Conservation (phyloP, 1,140 invertebrate genomes). For the Ostrea denselamellosa region DNA sequence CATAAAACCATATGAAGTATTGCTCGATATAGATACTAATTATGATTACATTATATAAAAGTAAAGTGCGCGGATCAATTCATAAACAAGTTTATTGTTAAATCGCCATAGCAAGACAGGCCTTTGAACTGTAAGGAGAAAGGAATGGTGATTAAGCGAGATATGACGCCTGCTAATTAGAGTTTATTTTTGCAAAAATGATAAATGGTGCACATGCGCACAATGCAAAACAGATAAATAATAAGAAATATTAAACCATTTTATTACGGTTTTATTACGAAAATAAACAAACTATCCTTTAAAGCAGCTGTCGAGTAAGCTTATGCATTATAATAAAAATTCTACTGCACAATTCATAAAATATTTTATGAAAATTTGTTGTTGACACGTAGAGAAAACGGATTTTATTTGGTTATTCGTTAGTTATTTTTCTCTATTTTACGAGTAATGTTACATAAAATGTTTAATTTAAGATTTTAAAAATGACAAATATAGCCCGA, state of each 20-base stretch:
- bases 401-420: conserved; percentile 5
- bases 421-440: conserved; percentile 40
- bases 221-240: neutral
- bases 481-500: conserved; percentile 20
- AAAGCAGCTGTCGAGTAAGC: neutral
- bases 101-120: conserved; percentile 17
- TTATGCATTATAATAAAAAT: conserved; percentile 8
- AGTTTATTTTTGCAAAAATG: conserved; percentile 33
- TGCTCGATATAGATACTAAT: neutral
- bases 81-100: conserved; percentile 30
- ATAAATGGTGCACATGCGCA: conserved; percentile 17
- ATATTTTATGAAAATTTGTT: neutral
- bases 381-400: neutral
- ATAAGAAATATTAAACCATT: neutral
- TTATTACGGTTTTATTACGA: conserved; percentile 25
- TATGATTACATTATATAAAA: conserved; percentile 6
- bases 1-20: neutral
- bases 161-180: conserved; percentile 9
- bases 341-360: neutral
- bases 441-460: conserved; percentile 25
- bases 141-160: neutral
- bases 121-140: conserved; percentile 24
- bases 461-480: conserved; percentile 24
- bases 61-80: neutral
- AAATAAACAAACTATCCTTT: neutral